These are phyloP conservation scores for Deroplatys truncata DNA, from an alignment of 2,888 invertebrate species.

Conservation along the genomic window DNA sequence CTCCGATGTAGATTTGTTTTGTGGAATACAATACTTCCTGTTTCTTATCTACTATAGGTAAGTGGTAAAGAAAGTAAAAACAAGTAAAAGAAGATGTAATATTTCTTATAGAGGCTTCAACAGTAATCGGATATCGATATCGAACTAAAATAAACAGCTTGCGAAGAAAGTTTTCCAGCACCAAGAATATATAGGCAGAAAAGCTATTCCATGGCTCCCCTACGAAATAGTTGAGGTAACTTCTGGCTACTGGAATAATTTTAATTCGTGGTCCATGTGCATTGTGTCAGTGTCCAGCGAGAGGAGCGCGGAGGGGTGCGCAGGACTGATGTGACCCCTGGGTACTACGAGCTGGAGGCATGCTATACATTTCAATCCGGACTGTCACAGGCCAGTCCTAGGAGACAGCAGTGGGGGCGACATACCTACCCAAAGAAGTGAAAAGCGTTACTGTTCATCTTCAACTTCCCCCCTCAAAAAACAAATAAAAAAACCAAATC, in stretches of 20 bases:
- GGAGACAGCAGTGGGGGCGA: not conserved
- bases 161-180: not conserved
- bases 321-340: conserved; percentile 29
- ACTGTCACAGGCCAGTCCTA: conserved; percentile 18
- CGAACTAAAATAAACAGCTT: not conserved
- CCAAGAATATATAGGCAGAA: not conserved
- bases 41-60: too few species aligned
- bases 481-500: not conserved
- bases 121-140: not conserved
- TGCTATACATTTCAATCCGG: conserved; percentile 31
- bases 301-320: not conserved
- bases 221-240: not conserved
- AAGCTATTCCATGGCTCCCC: not conserved
- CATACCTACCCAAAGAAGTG: not conserved
- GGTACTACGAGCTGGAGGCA: conserved; percentile 8
- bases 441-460: not conserved
- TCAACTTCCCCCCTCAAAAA: not conserved
- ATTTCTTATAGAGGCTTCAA: not conserved
- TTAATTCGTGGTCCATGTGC: not conserved
- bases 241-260: not conserved
- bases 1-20: too few species aligned
- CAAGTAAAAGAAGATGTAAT: not conserved
- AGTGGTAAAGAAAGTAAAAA: too few species aligned
- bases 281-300: not conserved
- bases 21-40: too few species aligned